Conservation (phyloP, 2,888 invertebrate species). For the Tigriopus californicus region DNA sequence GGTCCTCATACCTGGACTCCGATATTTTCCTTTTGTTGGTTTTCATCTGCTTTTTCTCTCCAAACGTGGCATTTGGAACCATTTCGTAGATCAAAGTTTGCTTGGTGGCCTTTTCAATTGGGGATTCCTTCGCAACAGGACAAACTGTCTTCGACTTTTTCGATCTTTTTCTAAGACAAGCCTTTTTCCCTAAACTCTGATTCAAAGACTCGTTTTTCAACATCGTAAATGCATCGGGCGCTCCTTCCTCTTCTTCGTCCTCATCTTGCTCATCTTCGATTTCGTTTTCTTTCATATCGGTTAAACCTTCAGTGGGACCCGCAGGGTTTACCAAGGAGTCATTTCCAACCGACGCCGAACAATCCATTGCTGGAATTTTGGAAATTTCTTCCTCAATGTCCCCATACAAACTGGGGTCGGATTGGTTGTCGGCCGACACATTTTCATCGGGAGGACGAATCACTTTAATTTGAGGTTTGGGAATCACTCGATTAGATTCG, state of each 20-base stretch:
- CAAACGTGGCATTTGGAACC: too few species aligned
- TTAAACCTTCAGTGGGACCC: too few species aligned
- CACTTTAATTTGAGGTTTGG: too few species aligned
- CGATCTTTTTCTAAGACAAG: neutral
- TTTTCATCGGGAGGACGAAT: too few species aligned
- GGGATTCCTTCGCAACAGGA: neutral
- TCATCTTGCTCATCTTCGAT: neutral
- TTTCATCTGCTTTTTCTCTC: neutral
- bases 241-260: neutral
- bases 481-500: too few species aligned
- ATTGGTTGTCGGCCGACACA: too few species aligned
- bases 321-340: too few species aligned
- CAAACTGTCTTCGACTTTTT: neutral
- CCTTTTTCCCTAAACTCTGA: neutral
- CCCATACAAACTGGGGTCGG: too few species aligned
- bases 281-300: too few species aligned
- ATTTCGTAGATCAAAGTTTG: neutral
- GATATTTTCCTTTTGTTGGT: neutral
- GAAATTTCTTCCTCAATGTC: too few species aligned
- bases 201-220: neutral
- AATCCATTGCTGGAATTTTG: too few species aligned
- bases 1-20: neutral
- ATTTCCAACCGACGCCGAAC: too few species aligned
- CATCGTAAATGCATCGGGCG: neutral
- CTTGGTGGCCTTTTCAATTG: neutral